These are phyloP conservation scores for Spongilla lacustris DNA, from an alignment of 37 sponge, comb jelly and placozoan species.

Conservation along the genomic window DNA sequence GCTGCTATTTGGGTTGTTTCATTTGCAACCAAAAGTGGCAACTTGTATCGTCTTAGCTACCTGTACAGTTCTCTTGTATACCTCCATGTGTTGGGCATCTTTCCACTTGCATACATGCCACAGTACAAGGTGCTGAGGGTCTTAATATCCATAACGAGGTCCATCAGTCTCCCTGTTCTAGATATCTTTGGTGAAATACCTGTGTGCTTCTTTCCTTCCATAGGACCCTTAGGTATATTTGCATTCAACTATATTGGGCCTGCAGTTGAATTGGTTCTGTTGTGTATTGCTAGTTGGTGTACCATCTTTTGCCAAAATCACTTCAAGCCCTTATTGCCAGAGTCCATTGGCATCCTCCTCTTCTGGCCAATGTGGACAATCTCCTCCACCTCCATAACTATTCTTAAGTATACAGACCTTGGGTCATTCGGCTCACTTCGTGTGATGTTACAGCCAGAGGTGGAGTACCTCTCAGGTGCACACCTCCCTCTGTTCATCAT, in stretches of 20 bases:
- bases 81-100: neutral
- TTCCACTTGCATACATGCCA: neutral
- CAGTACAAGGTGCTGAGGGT: neutral
- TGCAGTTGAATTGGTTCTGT: neutral
- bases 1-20: neutral
- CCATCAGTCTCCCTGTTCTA: neutral
- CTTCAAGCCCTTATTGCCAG: neutral
- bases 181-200: constrained; percentile 29
- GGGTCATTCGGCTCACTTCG: neutral
- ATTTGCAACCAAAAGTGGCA: neutral
- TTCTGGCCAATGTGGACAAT: neutral
- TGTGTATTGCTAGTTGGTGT: neutral
- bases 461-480: neutral
- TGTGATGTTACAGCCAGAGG: neutral
- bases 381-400: neutral
- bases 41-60: neutral
- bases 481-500: neutral
- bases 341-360: neutral
- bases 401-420: neutral
- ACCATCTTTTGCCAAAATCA: neutral
- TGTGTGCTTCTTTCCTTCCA: constrained; percentile 14
- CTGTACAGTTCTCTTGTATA: constrained; percentile 7
- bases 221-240: neutral
- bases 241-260: neutral
- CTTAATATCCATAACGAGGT: neutral